phyloP scores from a whole-genome alignment of 2,888 invertebrate species.

The Hirtodrosophila duncani region DNA sequence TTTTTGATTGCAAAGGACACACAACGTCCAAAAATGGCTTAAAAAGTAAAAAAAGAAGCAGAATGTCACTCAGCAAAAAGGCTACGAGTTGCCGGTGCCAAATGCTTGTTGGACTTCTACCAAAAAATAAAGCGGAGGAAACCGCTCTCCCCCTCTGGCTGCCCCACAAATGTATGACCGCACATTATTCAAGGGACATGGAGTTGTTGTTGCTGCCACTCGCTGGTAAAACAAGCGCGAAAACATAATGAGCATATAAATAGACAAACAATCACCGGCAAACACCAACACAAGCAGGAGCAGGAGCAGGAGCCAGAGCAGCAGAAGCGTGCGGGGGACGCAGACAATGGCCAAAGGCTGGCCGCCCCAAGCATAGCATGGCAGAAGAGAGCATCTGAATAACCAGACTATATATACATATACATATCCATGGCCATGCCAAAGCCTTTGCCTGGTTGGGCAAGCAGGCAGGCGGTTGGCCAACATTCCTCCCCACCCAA shows the following conservation, averaged over 20 bases:
- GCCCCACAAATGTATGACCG: slow-evolving; percentile 7
- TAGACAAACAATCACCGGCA: slow-evolving; percentile 60
- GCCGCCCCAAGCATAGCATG: slow-evolving; percentile 8
- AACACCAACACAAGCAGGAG: no score
- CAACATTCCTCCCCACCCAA: no score
- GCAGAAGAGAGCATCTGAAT: neutral
- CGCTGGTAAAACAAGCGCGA: slow-evolving; percentile 67
- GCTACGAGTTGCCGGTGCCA: no score
- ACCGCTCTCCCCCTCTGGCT: slow-evolving; percentile 16
- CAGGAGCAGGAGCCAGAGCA: slow-evolving; percentile 16
- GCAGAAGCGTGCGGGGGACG: slow-evolving; percentile 32
- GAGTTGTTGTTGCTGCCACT: slow-evolving; percentile 20
- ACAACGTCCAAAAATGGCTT: slow-evolving; percentile 23
- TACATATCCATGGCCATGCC: no score
- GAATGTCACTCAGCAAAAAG: slow-evolving; percentile 21
- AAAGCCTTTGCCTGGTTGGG: no score
- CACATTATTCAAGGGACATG: no score
- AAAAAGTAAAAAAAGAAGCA: neutral
- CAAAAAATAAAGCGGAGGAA: slow-evolving; percentile 13
- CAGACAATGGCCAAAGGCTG: slow-evolving; percentile 5
- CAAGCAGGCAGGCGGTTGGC: no score
- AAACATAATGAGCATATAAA: slow-evolving; percentile 70
- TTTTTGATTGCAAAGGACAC: slow-evolving; percentile 46
- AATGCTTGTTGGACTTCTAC: no score
- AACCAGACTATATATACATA: no score